These are phyloP conservation scores for Ascaphus truei DNA, from an alignment of 2,113 vertebrate genomes.

Conservation along the genomic window DNA sequence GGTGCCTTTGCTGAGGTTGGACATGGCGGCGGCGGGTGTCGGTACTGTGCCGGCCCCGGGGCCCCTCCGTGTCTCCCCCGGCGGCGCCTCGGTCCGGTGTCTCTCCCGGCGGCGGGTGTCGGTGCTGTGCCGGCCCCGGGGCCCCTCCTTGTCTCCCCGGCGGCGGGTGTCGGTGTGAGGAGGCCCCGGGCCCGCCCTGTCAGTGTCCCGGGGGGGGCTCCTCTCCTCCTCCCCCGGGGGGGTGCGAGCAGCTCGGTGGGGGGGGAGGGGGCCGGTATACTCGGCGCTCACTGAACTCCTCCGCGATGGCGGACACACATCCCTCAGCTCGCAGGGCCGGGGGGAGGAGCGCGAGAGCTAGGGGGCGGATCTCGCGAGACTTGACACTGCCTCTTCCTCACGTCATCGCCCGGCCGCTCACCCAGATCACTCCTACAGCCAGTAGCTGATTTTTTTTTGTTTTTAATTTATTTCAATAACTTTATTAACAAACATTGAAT, in stretches of 20 bases:
- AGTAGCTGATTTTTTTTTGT: too few species aligned
- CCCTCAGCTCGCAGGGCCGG: constrained; percentile 63
- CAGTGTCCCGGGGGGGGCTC: background rate
- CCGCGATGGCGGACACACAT: constrained; percentile 72
- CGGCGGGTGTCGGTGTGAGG: constrained; percentile 18
- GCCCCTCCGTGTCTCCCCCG: constrained; percentile 35
- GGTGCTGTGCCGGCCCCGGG: constrained; percentile 20
- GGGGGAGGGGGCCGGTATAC: background rate
- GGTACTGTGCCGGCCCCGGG: constrained; percentile 20
- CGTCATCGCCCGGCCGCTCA: too few species aligned
- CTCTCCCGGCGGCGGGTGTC: constrained; percentile 45
- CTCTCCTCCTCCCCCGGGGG: background rate
- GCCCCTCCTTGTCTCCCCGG: constrained; percentile 28
- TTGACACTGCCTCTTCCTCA: background rate
- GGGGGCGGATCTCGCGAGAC: background rate
- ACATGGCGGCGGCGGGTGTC: constrained; percentile 72
- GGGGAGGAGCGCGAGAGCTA: constrained; percentile 35
- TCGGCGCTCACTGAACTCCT: constrained; percentile 51
- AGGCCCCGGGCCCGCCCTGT: constrained; percentile 41
- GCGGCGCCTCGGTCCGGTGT: too few species aligned
- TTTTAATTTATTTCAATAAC: too few species aligned
- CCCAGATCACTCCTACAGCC: too few species aligned
- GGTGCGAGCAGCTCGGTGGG: background rate
- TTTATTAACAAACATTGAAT: too few species aligned
- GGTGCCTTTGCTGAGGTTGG: constrained; percentile 92